phyloP scores from a whole-genome alignment of 2,113 vertebrate genomes.

The Ceyx cyanopectus region DNA sequence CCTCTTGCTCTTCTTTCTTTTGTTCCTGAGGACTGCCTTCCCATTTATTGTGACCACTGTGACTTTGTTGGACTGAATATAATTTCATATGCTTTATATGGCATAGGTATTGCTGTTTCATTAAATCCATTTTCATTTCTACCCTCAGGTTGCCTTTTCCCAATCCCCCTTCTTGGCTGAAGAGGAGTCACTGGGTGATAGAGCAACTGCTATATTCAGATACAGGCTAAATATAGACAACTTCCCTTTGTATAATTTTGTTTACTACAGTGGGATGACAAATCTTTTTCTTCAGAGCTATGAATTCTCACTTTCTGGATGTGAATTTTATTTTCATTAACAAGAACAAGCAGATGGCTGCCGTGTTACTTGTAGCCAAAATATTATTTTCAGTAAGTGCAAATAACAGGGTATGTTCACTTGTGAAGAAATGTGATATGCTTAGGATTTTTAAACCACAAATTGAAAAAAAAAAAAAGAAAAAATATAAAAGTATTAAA shows the following conservation, averaged over 20 bases:
- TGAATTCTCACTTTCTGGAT: conserved; percentile 4
- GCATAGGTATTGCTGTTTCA: not conserved
- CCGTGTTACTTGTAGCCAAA: conserved; percentile 13
- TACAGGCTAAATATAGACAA: not conserved
- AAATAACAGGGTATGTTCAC: conserved; percentile 22
- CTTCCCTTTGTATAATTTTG: not conserved
- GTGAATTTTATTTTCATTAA: conserved; percentile 18
- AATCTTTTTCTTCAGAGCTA: not conserved
- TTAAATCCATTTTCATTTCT: no score
- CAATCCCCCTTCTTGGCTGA: not conserved
- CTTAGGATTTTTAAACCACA: not conserved
- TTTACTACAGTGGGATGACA: not conserved
- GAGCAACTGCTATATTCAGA: not conserved
- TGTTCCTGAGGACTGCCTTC: not conserved
- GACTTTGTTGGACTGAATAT: not conserved
- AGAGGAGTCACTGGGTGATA: not conserved
- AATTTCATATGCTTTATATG: not conserved
- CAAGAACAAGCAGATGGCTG: not conserved
- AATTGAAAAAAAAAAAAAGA: not conserved
- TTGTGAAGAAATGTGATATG: not conserved
- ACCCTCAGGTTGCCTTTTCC: not conserved
- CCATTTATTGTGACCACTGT: not conserved
- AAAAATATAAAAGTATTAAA: not conserved
- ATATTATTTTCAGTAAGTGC: conserved; percentile 28
- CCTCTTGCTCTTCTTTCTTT: not conserved